Conservation (phyloP, 2,888 invertebrate species). For the Entomobrya proxima region DNA sequence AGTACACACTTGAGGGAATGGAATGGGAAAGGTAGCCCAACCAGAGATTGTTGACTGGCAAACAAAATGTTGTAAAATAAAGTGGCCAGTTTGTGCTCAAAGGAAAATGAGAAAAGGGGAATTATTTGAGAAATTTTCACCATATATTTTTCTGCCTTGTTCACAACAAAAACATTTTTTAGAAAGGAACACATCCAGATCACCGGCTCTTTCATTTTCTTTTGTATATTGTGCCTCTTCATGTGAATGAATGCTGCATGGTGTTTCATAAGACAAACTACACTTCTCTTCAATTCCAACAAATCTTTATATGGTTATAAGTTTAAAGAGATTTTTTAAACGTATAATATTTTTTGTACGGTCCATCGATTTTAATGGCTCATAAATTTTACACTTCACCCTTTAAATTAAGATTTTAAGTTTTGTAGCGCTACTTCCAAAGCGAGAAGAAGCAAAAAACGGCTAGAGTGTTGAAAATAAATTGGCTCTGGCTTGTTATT, state of each 20-base stretch:
- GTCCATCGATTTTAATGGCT: constrained; percentile 69
- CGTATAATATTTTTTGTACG: constrained; percentile 58
- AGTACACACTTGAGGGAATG: no score
- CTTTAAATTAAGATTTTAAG: constrained; percentile 68
- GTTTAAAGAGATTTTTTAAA: no score
- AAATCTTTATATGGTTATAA: no score
- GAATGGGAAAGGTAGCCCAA: no score
- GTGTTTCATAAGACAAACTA: not conserved
- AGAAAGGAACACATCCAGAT: not conserved
- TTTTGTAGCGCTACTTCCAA: not conserved
- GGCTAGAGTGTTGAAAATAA: not conserved
- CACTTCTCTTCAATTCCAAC: not conserved
- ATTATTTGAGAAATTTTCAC: constrained; percentile 29
- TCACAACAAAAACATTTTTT: not conserved
- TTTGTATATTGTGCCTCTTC: constrained; percentile 1
- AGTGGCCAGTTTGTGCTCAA: not conserved
- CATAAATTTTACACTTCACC: constrained; percentile 68
- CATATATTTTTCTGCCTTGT: not conserved
- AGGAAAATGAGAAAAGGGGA: not conserved
- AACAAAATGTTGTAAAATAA: no score
- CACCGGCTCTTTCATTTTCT: not conserved
- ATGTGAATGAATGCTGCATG: not conserved
- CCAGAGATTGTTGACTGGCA: no score
- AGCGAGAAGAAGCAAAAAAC: not conserved
- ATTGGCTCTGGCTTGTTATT: constrained; percentile 22